Conservation (phyloP, 2,113 vertebrate species). For the Phylloscopus trochilus region DNA sequence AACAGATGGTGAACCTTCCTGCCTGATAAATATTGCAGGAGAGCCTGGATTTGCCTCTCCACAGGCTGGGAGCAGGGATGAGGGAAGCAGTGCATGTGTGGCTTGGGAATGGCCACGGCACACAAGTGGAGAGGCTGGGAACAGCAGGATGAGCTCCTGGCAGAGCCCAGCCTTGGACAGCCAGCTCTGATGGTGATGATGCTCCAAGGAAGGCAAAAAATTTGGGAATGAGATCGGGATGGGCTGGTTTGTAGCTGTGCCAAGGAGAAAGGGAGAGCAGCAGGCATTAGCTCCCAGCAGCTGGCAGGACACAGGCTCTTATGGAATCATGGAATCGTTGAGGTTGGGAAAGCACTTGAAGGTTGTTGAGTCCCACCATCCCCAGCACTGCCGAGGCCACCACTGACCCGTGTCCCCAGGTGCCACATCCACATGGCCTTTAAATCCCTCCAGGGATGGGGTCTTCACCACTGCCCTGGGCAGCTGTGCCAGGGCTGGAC, state of each 20-base stretch:
- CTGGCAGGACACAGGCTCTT: neutral
- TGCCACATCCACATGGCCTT: neutral
- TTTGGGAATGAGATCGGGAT: neutral
- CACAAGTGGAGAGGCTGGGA: neutral
- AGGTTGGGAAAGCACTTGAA: neutral
- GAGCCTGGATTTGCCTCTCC: neutral
- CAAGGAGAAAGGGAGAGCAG: neutral
- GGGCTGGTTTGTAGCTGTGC: neutral
- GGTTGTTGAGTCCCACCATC: neutral
- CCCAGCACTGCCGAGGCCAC: neutral
- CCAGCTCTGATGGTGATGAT: neutral
- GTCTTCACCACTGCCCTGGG: neutral
- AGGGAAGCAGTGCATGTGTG: fast-evolving
- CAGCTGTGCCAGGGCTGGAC: neutral
- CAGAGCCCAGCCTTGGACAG: neutral
- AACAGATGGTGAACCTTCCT: neutral
- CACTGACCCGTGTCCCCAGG: fast-evolving
- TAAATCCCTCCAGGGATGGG: neutral
- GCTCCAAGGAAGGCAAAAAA: neutral
- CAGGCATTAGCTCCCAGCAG: neutral
- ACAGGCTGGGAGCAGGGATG: neutral
- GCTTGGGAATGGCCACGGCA: neutral
- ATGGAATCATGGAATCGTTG: neutral
- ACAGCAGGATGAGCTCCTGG: neutral
- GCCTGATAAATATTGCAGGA: neutral